Evolutionary conservation across 2,113 vertebrate species (phyloP), one percentile per base, ranked within the genome.

Genomic region (Edolisoma coerulescens): DNA sequence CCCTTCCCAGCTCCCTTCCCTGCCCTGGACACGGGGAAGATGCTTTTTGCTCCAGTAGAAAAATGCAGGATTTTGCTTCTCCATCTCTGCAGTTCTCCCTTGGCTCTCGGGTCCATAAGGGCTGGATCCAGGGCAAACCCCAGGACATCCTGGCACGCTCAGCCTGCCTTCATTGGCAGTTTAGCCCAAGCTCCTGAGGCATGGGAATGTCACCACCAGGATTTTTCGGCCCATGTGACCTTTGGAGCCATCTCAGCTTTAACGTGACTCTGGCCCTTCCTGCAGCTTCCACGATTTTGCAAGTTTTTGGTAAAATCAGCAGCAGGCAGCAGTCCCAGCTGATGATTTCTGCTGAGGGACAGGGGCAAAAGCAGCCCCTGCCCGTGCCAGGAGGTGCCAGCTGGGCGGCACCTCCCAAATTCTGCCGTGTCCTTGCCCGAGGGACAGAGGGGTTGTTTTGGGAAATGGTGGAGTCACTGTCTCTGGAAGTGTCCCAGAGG

Each of bases 221-320:
- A 33, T 32, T 54, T 27, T 21, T 41, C 0, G 0, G n/a, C 61
- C 26, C 44, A 3, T 0, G 0, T 19, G 27, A 39, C 41, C n/a
- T 82, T 61, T 32, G 45, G 35, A 87, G 59, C 59, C 41, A 12
- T 23, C 75, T 44, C 35, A 16, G 60, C 50, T 42, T 28, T 23
- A 26, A 22, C 0, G 0, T 7, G 10, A 6, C 3, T 3, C 56
- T 8, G 37, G 33, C 26, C 17, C 47, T 57, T 13, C 9, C 14
- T 1, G 7, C 32, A n/a, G 41, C 39, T 64, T 18, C 60, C 47
- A 17, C 6, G 3, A 8, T 30, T 78, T 15, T 7, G 11, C 28
- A 37, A 11, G 37, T 10, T 53, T 74, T 49, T 22, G 35, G 64
- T 37, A 10, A 13, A 39, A 61, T 4, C 18, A 15, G 64, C 33